phyloP scores from a whole-genome alignment of 2,113 vertebrate species.

The Cebus imitator region DNA sequence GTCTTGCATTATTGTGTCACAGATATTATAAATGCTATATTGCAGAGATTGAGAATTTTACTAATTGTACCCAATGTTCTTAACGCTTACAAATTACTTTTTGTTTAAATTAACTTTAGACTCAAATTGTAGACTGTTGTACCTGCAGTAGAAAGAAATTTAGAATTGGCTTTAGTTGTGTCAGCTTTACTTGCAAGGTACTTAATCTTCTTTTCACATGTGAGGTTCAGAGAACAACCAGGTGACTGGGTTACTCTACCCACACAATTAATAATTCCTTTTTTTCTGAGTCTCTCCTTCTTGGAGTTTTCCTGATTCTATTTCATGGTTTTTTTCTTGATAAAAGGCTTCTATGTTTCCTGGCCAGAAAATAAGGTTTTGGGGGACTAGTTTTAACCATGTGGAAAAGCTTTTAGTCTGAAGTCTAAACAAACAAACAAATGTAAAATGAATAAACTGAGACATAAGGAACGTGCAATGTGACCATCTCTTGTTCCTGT shows the following conservation, averaged over 20 bases:
- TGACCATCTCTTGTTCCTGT: not conserved
- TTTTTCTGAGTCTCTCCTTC: not conserved
- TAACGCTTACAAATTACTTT: not conserved
- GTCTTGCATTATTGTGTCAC: not conserved
- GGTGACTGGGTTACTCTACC: too few relatives aligned
- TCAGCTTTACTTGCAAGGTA: not conserved
- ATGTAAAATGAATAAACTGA: not conserved
- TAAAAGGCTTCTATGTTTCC: not conserved
- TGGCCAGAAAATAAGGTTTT: not conserved
- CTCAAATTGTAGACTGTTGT: not conserved
- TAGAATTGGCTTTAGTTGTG: not conserved
- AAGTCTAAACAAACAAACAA: not conserved
- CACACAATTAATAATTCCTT: not conserved
- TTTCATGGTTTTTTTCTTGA: not conserved
- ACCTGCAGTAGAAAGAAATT: not conserved
- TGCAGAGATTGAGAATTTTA: not conserved
- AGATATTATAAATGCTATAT: not conserved
- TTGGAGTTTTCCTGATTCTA: not conserved
- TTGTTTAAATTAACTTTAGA: not conserved
- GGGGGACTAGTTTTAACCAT: not conserved
- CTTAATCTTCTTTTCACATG: not conserved
- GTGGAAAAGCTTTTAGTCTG: not conserved
- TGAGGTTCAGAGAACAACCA: not conserved
- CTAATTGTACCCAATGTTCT: not conserved
- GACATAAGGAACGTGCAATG: not conserved